phyloP scores from a whole-genome alignment of 2,888 invertebrate species.

The Crepidodera aurea region DNA sequence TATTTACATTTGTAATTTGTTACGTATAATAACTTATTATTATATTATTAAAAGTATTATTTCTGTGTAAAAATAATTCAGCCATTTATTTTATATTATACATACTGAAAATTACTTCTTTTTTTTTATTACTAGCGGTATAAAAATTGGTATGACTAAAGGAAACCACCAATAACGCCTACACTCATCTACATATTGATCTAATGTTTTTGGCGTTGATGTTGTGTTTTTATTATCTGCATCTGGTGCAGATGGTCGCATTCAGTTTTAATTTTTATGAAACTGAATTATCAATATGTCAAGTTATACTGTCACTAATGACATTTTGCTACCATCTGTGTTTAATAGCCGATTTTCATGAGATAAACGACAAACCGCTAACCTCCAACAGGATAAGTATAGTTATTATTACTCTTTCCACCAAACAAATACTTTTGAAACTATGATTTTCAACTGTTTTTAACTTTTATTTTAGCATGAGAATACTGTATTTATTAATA shows the following conservation, averaged over 20 bases:
- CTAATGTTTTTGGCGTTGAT: neutral
- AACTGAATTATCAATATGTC: too few species aligned
- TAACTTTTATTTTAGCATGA: too few species aligned
- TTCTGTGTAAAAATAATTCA: conserved; percentile 25
- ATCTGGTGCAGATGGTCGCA: neutral
- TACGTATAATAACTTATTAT: conserved; percentile 4
- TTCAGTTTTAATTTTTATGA: too few species aligned
- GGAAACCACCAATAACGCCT: conserved; percentile 30
- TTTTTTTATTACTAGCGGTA: conserved; percentile 40
- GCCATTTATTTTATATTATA: conserved; percentile 38
- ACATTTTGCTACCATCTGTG: too few species aligned
- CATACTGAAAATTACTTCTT: conserved; percentile 38
- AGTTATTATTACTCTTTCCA: too few species aligned
- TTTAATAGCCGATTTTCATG: too few species aligned
- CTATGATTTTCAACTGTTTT: too few species aligned
- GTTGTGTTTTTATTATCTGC: neutral
- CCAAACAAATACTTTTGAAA: too few species aligned
- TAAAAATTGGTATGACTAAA: conserved; percentile 42
- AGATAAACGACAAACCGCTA: too few species aligned
- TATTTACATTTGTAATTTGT: neutral
- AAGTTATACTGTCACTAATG: too few species aligned
- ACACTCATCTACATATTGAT: neutral
- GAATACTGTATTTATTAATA: too few species aligned
- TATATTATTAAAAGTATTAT: conserved; percentile 12
- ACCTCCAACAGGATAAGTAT: too few species aligned